Conservation (phyloP, 2,113 vertebrate species). For the Dendrocopos noguchii region DNA sequence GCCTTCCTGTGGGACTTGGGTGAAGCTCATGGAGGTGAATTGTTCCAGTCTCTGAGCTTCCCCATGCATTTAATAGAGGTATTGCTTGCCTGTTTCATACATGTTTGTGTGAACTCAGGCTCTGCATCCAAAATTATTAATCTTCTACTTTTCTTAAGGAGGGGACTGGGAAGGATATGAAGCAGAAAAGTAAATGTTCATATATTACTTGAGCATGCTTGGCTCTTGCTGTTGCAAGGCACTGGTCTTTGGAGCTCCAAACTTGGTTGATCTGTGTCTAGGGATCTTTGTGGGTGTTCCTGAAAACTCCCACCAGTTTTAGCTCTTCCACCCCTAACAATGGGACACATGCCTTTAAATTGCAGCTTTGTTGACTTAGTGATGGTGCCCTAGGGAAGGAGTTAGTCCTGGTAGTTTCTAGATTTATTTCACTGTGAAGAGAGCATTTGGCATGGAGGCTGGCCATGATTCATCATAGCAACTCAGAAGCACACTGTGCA, state of each 20-base stretch:
- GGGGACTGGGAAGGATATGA: constrained; percentile 8
- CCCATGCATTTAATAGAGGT: background rate
- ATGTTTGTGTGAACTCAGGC: background rate
- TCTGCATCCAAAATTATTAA: background rate
- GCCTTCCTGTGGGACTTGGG: constrained; percentile 62
- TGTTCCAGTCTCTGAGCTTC: background rate
- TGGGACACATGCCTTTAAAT: constrained; percentile 14
- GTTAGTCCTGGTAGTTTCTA: background rate
- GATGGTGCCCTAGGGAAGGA: constrained; percentile 36
- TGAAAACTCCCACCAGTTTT: background rate
- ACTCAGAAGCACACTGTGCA: background rate
- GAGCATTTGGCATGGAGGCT: background rate
- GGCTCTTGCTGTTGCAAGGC: constrained; percentile 12
- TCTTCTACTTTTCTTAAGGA: background rate
- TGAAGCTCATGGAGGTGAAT: constrained; percentile 47
- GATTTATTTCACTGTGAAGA: background rate
- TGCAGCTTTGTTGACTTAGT: background rate
- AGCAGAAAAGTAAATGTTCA: constrained; percentile 17
- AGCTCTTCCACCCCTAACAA: constrained; percentile 38
- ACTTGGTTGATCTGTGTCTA: constrained; percentile 20
- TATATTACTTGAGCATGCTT: background rate
- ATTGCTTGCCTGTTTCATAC: background rate
- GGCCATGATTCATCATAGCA: background rate
- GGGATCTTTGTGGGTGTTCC: constrained; percentile 64
- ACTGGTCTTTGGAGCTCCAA: constrained; percentile 14